Evolutionary conservation across 53 echinoderm and acorn worm species (phyloP), one percentile per base, ranked within the genome.

Genomic region (Astropecten irregularis): DNA sequence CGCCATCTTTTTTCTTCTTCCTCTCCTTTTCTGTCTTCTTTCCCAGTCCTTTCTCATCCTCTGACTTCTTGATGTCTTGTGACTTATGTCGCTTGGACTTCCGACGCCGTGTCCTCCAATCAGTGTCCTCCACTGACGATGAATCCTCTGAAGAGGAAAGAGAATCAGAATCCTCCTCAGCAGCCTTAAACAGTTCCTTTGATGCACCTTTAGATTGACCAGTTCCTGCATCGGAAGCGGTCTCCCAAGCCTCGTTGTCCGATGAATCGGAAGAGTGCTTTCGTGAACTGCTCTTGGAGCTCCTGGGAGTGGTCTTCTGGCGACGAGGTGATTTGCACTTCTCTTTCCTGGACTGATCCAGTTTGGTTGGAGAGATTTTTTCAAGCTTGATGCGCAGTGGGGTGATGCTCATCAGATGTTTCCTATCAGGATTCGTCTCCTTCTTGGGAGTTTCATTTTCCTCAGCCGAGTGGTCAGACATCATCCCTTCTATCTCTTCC

Each of bases 401-500:
- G 9, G 77, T 77, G 46, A 77, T 77, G 29, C 40, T 60, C 11
- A 53, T 27, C 19, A 40, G 67, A 23, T 62, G 62, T 13, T 62
- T 31, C 4, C 32, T 31, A 14, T 67, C 25, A 3, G 67, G 39
- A 6, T 39, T 40, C 1, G 10, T 58, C 61, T 77, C 27, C 40
- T 53, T 56, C 74, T 77, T 60, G 25, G 58, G 59, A 58, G 58
- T 60, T 2, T 34, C 38, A 18, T 36, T 21, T 9, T 72, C 72
- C 42, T 77, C 61, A 29, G 13, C 77, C 7, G 58, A 58, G 2
- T 40, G 77, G 13, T 65, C 46, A 7, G 68, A 40, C 30, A 1
- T 33, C 70, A 83, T 54, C 11, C 23, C 69, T 5, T 48, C 52
- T n/a, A 83, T 83, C 66, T 83, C 83, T 11, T 83, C 83, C 68